These are phyloP conservation scores for Isoperla grammatica DNA, from an alignment of 2,888 invertebrate species.

Conservation along the genomic window DNA sequence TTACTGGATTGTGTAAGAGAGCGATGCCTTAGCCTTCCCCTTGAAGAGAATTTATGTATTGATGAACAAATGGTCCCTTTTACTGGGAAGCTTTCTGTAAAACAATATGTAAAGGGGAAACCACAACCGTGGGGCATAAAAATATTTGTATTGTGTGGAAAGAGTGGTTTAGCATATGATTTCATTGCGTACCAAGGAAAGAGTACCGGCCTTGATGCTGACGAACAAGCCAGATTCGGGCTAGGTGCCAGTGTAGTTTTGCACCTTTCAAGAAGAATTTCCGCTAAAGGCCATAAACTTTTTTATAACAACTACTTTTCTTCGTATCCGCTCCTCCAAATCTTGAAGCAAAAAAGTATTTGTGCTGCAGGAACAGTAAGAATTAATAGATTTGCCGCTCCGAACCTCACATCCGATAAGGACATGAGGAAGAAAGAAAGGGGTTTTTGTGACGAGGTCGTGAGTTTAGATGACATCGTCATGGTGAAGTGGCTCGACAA, in stretches of 20 bases:
- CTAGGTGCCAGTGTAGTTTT: too few relatives aligned
- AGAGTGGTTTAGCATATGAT: slow-evolving; percentile 26
- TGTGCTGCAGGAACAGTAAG: slow-evolving; percentile 24
- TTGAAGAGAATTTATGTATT: slow-evolving; percentile 28
- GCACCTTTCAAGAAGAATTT: slow-evolving; percentile 22
- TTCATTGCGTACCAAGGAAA: too few relatives aligned
- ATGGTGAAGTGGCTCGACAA: slow-evolving; percentile 30
- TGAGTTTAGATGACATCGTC: too few relatives aligned
- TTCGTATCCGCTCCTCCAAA: slow-evolving; percentile 23
- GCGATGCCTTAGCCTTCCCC: slow-evolving; percentile 28
- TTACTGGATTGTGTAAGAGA: slow-evolving; percentile 29
- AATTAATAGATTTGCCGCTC: slow-evolving; percentile 24
- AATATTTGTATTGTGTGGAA: slow-evolving; percentile 26
- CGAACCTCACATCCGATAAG: neutral
- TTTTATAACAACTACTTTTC: slow-evolving; percentile 32
- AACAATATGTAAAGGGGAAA: slow-evolving; percentile 14
- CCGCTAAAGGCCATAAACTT: slow-evolving; percentile 12
- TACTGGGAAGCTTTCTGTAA: slow-evolving; percentile 28
- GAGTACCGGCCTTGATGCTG: too few relatives aligned
- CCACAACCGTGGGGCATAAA: slow-evolving; percentile 20
- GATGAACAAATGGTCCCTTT: slow-evolving; percentile 35
- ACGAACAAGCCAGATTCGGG: too few relatives aligned
- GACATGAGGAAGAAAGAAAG: too few relatives aligned
- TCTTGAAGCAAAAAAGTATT: slow-evolving; percentile 24
- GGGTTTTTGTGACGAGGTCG: neutral